Evolutionary conservation across 2,113 vertebrate genomes (phyloP), one percentile per base, ranked within the genome.

Genomic region (Edolisoma coerulescens): DNA sequence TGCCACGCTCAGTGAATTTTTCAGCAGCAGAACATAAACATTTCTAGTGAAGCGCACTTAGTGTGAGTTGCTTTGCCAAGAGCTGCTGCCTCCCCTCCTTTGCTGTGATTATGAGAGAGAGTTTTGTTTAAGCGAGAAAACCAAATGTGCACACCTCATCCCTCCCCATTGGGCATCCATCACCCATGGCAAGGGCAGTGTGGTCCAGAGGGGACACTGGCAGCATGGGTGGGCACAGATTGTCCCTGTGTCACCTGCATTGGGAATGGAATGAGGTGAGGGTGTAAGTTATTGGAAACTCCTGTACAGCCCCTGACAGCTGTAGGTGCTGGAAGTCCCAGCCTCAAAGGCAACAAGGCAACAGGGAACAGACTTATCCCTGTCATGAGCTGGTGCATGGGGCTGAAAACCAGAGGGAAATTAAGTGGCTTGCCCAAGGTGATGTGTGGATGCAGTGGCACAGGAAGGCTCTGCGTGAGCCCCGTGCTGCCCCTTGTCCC

Each of bases 11-110:
- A 4, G 53, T 61, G 63, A 75, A 79, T 84, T 94, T 88, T 81
- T 93, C 87, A 89, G 84, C 15, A 4, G 50, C 16, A 4, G 65
- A 95, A 60, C 84, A 90, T 96, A 96, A 97, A 97, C 92, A 97
- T 93, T 94, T 94, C 85, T 70, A 56, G 57, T 17, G 70, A 88
- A 93, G 77, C 77, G 90, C 82, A 84, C 92, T 96, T 93, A 92
- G 78, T 14, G 59, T 53, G 42, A 80, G 76, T 33, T 69, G 60
- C 75, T 90, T 84, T 95, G 94, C 88, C 95, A 97, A 92, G 78
- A 53, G 39, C 61, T 82, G 42, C 37, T 94, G 88, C 75, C 90
- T 96, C 88, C 81, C 70, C 63, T 86, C 44, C 60, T 96, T 84
- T 32, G 1, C 76, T 93, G 71, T 44, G 88, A 69, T 83, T 83